Conservation (phyloP, 1,140 invertebrate genomes). For the Choristoneura fumiferana region DNA sequence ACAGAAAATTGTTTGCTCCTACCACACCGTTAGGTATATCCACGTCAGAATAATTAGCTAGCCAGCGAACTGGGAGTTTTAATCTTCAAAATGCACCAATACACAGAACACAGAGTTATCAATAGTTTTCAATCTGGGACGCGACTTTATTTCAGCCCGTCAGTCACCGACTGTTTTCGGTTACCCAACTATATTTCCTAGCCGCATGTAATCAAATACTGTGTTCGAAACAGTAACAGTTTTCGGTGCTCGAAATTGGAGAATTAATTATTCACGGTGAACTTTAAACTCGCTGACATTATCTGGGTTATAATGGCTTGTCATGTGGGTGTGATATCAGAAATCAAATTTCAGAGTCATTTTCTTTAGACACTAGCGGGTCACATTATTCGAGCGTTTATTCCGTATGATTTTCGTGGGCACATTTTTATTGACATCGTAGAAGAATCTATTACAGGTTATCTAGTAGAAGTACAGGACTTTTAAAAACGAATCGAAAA, state of each 20-base stretch:
- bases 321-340: too few species aligned
- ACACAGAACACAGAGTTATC: conserved; percentile 25
- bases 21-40: conserved; percentile 36
- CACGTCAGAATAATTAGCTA: conserved; percentile 56
- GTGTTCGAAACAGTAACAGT: conserved; percentile 18
- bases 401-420: too few species aligned
- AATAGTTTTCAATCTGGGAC: conserved; percentile 37
- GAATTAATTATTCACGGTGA: too few species aligned
- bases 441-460: too few species aligned
- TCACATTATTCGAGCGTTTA: too few species aligned
- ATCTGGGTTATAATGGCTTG: too few species aligned
- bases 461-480: too few species aligned
- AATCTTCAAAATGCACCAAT: conserved; percentile 49
- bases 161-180: conserved; percentile 37
- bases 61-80: conserved; percentile 48
- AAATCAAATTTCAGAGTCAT: too few species aligned
- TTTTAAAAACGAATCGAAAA: too few species aligned
- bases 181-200: conserved; percentile 39
- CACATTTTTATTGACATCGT: too few species aligned
- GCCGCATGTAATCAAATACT: conserved; percentile 51
- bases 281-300: too few species aligned
- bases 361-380: too few species aligned
- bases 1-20: conserved; percentile 43
- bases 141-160: conserved; percentile 26
- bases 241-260: background rate